phyloP scores from a whole-genome alignment of 2,888 invertebrate species.

The Ormyrus rosae region DNA sequence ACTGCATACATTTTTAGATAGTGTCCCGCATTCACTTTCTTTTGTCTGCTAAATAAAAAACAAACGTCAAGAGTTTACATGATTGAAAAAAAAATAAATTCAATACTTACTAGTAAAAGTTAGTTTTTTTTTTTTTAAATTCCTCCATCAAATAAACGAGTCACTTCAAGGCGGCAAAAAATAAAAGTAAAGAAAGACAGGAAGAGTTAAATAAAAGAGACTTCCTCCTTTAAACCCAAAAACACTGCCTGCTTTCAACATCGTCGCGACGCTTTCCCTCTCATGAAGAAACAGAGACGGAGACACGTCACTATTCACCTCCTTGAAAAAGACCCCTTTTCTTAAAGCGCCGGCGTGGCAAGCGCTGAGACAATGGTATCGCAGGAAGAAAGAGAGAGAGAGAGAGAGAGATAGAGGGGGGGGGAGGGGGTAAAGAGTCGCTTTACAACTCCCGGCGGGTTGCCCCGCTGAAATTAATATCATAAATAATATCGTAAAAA shows the following conservation, averaged over 20 bases:
- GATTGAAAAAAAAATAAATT: too few species aligned
- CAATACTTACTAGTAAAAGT: too few species aligned
- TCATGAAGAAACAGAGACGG: neutral
- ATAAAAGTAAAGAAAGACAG: slow-evolving; percentile 25
- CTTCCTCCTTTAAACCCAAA: slow-evolving; percentile 67
- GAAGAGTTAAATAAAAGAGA: slow-evolving; percentile 58
- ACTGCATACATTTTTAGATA: too few species aligned
- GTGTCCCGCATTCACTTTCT: too few species aligned
- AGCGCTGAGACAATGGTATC: slow-evolving; percentile 35
- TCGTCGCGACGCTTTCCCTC: slow-evolving; percentile 36
- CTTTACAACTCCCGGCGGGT: slow-evolving; percentile 74
- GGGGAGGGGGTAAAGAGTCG: slow-evolving; percentile 58
- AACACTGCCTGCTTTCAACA: slow-evolving; percentile 58
- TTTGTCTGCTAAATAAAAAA: too few species aligned
- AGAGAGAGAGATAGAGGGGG: slow-evolving; percentile 54
- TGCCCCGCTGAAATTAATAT: slow-evolving; percentile 74
- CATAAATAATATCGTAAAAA: slow-evolving; percentile 75
- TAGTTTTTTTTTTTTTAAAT: too few species aligned
- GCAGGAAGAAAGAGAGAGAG: slow-evolving; percentile 41
- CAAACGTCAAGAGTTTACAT: too few species aligned
- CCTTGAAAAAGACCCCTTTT: slow-evolving; percentile 59
- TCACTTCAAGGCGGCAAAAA: neutral
- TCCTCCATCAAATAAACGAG: too few species aligned
- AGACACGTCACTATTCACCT: slow-evolving; percentile 69
- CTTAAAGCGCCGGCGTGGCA: slow-evolving; percentile 30